Evolutionary conservation across 2,113 vertebrate genomes (phyloP).

Genomic region (Gracilinanus agilis): DNA sequence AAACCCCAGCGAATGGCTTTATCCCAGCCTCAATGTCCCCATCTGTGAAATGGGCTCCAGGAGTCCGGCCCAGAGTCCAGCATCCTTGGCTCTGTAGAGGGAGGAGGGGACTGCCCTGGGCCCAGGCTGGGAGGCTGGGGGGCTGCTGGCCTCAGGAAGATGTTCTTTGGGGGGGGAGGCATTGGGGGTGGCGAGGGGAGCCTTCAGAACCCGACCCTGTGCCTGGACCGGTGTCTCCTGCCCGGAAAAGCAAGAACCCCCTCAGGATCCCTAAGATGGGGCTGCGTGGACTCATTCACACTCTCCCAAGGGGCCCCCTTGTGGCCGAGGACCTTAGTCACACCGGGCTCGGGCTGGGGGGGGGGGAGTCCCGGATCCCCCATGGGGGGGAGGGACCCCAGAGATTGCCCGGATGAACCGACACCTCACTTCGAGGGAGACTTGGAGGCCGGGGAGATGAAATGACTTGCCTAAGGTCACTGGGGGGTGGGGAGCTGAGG

Average conservation of each 20-base stretch:
- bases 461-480: neutral
- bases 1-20: neutral
- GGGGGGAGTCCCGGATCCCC: neutral
- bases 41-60: slow-evolving; percentile 10
- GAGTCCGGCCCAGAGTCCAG: neutral
- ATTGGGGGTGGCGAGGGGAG: too few species aligned
- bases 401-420: neutral
- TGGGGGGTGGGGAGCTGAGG: too few species aligned
- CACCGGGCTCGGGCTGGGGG: neutral
- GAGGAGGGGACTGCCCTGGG: too few species aligned
- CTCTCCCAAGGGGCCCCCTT: neutral
- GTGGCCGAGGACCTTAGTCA: neutral
- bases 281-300: neutral
- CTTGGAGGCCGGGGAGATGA: neutral
- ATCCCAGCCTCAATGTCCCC: neutral
- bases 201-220: too few species aligned
- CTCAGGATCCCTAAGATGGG: neutral
- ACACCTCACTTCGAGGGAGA: neutral
- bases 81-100: neutral
- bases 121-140: neutral
- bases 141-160: neutral
- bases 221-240: neutral
- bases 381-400: neutral
- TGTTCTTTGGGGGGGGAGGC: neutral
- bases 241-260: neutral